Evolutionary conservation across 2,888 invertebrate genomes (phyloP), one percentile per base, ranked within the genome.

Genomic region (Synergus japonicus): DNA sequence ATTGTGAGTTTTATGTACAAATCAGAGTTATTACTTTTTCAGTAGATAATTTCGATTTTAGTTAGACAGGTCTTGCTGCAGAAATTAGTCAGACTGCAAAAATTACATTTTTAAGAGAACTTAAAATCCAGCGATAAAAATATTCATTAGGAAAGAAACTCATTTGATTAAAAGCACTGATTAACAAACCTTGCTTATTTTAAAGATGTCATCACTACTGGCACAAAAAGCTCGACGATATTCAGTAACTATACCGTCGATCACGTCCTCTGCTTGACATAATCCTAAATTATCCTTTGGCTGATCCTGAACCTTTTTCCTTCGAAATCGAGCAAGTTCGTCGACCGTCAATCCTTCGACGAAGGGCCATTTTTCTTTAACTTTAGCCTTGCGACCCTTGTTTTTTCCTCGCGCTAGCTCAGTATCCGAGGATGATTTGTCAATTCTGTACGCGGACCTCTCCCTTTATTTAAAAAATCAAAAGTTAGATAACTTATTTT

Each of bases 271-370:
- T 13, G 69, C 13, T 54, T 79, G 83, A 43, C 81, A 29, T 60
- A 85, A 79, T 18, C 87, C 87, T 58, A 91, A 86, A 76, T 86
- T 90, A 83, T 91, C 90, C 83, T 87, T 88, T 15, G 90, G 90
- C 66, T 86, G 91, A 89, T 92, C 92, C 81, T 92, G 91, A 41
- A 92, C 91, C 79, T 92, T 91, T 85, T 93, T 92, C 77, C 93
- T 92, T 49, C 94, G 92, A 86, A 93, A 93, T 79, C 92, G 91
- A 67, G 92, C 92, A 76, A 94, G 89, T 83, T 94, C 93, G 86
- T 94, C 94, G 65, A 94, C 94, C n/a, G 93, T 93, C 69, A 93
- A 88, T 41, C 93, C 93, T 46, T 93, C 93, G 82, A 93, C 92
- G 83, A 93, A 92, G 13, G 89, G 88, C 89, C 91, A 91, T 90